Base-by-base conservation (phyloP, 2,888 invertebrate species). In the Mermis nigrescens region DNA sequence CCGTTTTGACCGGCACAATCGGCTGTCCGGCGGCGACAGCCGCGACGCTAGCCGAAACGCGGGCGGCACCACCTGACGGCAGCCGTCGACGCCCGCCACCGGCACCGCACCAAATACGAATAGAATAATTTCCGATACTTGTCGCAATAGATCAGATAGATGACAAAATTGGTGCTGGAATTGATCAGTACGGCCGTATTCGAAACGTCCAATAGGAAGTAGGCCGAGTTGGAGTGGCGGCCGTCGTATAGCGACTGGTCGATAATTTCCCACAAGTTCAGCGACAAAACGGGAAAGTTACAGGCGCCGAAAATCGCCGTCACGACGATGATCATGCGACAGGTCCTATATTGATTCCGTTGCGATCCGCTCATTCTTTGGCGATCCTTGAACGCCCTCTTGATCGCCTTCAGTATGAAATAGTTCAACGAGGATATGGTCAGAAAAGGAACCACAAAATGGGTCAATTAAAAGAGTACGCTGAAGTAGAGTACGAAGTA, bases 291-390 rank as follows among this genome's bases (percentile, higher is more conserved):
- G 29, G 29, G 22, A 27, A 29, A 29, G 29, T 53, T 53, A 53
- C 54, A 53, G 12, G 24, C 7, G 7, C 54, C 54, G 31, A 53
- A 53, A 7, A 53, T 53, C 31, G 29, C 28, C 7, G 54, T 53
- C 3, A 53, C 54, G 29, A 53, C 54, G 31, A 53, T 29, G 12
- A 53, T 31, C 54, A 53, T 53, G 31, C 31, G 54, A 22, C 54
- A 7, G 12, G 54, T 53, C 7, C 28, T 4, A 29, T 27, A 53
- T 53, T 27, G 31, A 29, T 53, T 7, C 3, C 31, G 54, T 53
- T 31, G 54, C 24, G 4, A 4, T 12, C 54, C 29, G 24, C 12
- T 29, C 54, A 53, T 29, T 12, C 31, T 4, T 31, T 29, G 31
- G 7, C 54, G 28, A 7, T 4, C 15, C 12, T 53, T 15, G 31